Evolutionary conservation across 2,113 vertebrate species (phyloP).

Genomic region (Melanostigma gelatinosum): DNA sequence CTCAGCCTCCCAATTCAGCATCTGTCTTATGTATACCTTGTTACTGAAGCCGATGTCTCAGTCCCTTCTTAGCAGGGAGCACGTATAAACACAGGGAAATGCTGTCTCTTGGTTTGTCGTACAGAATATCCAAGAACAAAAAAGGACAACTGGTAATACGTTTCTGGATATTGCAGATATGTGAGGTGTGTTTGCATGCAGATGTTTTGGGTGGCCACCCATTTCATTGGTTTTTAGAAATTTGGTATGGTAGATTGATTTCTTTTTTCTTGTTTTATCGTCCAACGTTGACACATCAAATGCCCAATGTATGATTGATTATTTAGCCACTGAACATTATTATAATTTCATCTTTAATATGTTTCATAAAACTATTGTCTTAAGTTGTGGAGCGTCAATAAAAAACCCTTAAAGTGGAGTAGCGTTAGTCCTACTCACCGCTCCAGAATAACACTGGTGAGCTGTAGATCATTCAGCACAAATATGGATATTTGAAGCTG

Average conservation of each 20-base stretch:
- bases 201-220: constrained; percentile 70
- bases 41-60: constrained; percentile 62
- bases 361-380: constrained; percentile 17
- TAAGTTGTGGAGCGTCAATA: constrained; percentile 29
- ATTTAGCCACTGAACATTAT: constrained; percentile 36
- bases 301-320: constrained; percentile 40
- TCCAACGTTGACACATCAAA: constrained; percentile 40
- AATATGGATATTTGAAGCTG: constrained; percentile 25
- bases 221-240: constrained; percentile 63
- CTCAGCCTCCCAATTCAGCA: constrained; percentile 53
- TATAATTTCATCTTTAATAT: constrained; percentile 39
- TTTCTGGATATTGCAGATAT: constrained; percentile 66
- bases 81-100: constrained; percentile 60
- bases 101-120: constrained; percentile 55
- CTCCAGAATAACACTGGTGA: constrained; percentile 15
- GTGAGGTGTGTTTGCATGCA: constrained; percentile 80
- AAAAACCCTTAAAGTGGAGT: neutral
- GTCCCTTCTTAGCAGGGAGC: constrained; percentile 56
- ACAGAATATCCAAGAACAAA: constrained; percentile 60
- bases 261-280: constrained; percentile 31
- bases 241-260: constrained; percentile 56
- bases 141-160: constrained; percentile 45
- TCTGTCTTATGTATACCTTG: constrained; percentile 69
- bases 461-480: constrained; percentile 26
- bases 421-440: neutral